Base-by-base conservation (phyloP, 2,888 invertebrate species). In the Spilarctia lutea region DNA sequence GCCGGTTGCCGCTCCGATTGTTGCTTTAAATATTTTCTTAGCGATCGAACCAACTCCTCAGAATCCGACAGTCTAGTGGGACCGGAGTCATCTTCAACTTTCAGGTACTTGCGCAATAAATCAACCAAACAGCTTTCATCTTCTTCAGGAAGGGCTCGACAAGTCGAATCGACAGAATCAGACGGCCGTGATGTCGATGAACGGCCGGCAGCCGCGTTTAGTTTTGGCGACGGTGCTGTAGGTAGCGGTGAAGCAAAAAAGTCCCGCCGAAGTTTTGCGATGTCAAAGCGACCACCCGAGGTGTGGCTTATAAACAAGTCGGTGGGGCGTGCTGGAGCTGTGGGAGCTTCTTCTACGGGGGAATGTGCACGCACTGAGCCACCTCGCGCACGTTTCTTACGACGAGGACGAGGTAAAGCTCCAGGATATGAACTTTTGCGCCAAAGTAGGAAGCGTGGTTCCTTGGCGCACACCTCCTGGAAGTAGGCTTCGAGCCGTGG, bases 401-500 rank as follows among this genome's bases (percentile, higher is more conserved):
- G 94, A 74, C 96, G 95, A 76, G 96, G 95, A 79, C 96, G 96
- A 18, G 97, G 96, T 65, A 97, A 89, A 24, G 97, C 97, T 1
- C 98, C 98, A 0, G 98, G 98, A 91, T 98, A 98, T 0, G 98
- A 98, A 75, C 97, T 97, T 91, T 98, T 98, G 76, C 98, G 96
- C 98, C 98, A 98, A 1, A 98, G 93, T 70, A 98, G 92, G 86
- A 98, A 98, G 72, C 97, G 96, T 0, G 98, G 97, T 89, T 98
- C 98, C 78, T 96, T 96, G 76, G 97, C 96, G 90, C 98, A 98
- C 11, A 98, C 97, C 75, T 98, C 97, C 88, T 98, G 98, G 91
- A 98, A 98, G 90, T 98, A 97, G 39, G 97, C 97, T 89, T 98
- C 98, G 83, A 98, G 97, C 82, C 97, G 97, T 4, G 98, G 97